Conservation (phyloP, 2,888 invertebrate species). For the Agonopterix alstromeriana region DNA sequence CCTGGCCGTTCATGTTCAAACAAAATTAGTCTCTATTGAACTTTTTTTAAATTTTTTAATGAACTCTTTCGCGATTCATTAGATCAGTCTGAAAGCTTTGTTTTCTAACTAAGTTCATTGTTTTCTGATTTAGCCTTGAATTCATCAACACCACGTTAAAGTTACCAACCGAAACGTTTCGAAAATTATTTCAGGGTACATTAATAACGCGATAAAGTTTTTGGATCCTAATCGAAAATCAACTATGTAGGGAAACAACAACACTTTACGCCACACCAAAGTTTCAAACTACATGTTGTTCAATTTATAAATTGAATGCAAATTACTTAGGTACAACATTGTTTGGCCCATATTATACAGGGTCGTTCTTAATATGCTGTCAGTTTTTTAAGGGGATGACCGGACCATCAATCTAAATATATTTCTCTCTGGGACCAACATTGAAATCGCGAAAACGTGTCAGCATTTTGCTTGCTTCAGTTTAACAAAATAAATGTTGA, state of each 20-base stretch:
- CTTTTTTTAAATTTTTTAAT: too few relatives aligned
- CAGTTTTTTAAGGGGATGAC: too few relatives aligned
- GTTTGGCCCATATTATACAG: too few relatives aligned
- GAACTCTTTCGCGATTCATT: conserved; percentile 15
- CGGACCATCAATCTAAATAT: too few relatives aligned
- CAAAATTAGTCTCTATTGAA: too few relatives aligned
- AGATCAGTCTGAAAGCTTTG: conserved; percentile 8
- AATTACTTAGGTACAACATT: too few relatives aligned
- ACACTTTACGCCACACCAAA: not conserved
- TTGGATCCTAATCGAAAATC: conserved; percentile 52
- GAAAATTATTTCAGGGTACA: conserved; percentile 41
- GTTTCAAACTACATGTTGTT: conserved; percentile 1
- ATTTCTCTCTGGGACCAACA: too few relatives aligned
- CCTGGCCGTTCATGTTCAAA: too few relatives aligned
- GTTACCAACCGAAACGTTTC: conserved; percentile 36
- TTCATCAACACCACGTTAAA: conserved; percentile 40
- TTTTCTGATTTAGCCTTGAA: conserved; percentile 25
- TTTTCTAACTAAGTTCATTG: conserved; percentile 34
- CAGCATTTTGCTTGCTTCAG: too few relatives aligned
- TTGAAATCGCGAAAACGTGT: too few relatives aligned
- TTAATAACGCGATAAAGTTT: conserved; percentile 53
- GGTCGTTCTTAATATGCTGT: too few relatives aligned
- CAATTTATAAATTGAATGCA: not conserved
- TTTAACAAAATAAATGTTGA: too few relatives aligned
- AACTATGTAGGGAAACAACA: conserved; percentile 31